Conservation (phyloP, 2,797 vertebrate genomes). For the Leptoclinus maculatus region DNA sequence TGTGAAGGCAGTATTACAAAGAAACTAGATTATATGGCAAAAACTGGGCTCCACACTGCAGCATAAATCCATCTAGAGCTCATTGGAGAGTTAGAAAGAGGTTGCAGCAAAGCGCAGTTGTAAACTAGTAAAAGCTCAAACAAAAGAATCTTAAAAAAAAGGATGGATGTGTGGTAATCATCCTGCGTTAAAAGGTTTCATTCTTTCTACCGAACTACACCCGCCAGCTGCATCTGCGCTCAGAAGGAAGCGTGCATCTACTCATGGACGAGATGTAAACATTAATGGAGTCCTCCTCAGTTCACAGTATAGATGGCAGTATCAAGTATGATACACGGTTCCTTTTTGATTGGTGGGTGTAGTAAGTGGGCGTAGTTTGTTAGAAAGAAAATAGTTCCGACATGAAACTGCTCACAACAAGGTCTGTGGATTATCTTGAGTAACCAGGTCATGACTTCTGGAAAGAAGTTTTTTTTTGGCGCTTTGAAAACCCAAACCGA, state of each 20-base stretch:
- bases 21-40: neutral
- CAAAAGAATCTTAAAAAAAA: neutral
- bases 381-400: neutral
- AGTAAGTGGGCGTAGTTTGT: neutral
- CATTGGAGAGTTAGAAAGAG: slow-evolving; percentile 12
- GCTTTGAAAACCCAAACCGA: too few relatives aligned
- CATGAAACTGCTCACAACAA: neutral
- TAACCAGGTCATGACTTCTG: neutral
- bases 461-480: neutral
- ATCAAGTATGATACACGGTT: neutral
- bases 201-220: neutral
- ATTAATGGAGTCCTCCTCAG: neutral
- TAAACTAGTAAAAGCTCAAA: neutral
- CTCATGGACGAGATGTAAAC: neutral
- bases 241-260: neutral
- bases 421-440: too few relatives aligned
- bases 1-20: slow-evolving; percentile 12
- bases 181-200: neutral
- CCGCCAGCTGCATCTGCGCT: neutral
- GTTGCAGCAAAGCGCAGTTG: neutral
- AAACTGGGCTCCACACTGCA: slow-evolving; percentile 6
- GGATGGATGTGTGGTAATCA: neutral
- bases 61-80: slow-evolving; percentile 16
- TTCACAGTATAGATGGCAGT: neutral
- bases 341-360: neutral